Conservation (phyloP, 2,113 vertebrate genomes). For the Motacilla alba region DNA sequence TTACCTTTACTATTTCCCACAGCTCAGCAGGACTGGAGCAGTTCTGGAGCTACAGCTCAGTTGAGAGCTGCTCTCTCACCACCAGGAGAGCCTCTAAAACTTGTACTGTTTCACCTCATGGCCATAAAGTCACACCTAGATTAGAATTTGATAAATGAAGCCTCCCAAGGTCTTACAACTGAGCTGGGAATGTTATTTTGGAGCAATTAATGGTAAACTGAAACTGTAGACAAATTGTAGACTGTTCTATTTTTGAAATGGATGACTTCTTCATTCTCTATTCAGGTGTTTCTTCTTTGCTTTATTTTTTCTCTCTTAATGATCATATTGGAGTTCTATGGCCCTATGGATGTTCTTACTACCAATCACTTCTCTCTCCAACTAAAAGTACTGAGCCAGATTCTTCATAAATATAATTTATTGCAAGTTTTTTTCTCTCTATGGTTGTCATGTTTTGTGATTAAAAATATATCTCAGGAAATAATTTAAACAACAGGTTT, state of each 20-base stretch:
- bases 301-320: neutral
- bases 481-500: neutral
- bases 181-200: neutral
- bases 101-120: accelerated
- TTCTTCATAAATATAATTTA: conserved; percentile 23
- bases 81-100: neutral
- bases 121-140: neutral
- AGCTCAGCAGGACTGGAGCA: neutral
- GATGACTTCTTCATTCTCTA: neutral
- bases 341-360: neutral
- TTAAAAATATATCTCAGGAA: conserved; percentile 15
- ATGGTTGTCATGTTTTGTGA: neutral
- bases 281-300: neutral
- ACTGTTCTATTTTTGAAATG: neutral
- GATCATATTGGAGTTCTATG: neutral
- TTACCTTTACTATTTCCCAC: neutral
- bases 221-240: neutral
- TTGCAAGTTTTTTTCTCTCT: neutral
- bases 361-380: neutral
- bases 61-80: accelerated
- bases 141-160: neutral
- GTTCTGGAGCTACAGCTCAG: neutral
- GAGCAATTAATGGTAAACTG: neutral
- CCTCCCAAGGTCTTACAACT: neutral
- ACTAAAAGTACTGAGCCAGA: neutral